Evolutionary conservation across 2,888 invertebrate genomes (phyloP), one percentile per base, ranked within the genome.

Genomic region (Drosophila histrio): DNA sequence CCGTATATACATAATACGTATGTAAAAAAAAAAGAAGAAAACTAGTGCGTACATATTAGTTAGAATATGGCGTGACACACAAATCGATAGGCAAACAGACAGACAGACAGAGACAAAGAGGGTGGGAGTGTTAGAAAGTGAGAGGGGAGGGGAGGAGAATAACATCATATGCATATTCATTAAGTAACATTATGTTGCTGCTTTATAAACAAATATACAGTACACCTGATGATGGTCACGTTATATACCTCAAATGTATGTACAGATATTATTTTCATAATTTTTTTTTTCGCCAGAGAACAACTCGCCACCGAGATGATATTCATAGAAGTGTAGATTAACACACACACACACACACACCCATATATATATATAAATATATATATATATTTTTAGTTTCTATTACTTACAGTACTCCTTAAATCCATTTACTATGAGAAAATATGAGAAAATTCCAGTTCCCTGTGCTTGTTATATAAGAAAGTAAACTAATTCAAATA

Each of bases 261-360:
- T 86, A 76, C 76, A 60, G 68, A 72, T 86, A 77, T 87, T 74
- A 66, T 61, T 80, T 71, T 77, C 61, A 73, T 66, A 46, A 63
- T 26, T 17, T 53, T 63, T 58, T 57, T 44, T 72, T 82, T 66
- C 68, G 71, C 72, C 64, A 85, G 86, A 87, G 82, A 87, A 85
- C 67, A 85, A 85, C 88, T 82, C 88, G 81, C 86, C 82, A 82
- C 86, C 83, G 81, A 82, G 81, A 85, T 82, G 73, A 86, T 82
- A 85, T 82, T 76, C 79, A 72, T 87, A 74, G 54, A 62, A 58
- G 57, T 77, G 52, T 84, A 87, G 85, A 68, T 41, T 72, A 58
- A 58, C 22, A 59, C 53, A 57, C 49, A 46, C 36, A 72, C 44
- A 28, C 28, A 57, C 47, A 64, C 32, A 53, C 19, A 50, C 46